Evolutionary conservation across 2,113 vertebrate species (phyloP).

Genomic region (Chlorodrepanis virens): DNA sequence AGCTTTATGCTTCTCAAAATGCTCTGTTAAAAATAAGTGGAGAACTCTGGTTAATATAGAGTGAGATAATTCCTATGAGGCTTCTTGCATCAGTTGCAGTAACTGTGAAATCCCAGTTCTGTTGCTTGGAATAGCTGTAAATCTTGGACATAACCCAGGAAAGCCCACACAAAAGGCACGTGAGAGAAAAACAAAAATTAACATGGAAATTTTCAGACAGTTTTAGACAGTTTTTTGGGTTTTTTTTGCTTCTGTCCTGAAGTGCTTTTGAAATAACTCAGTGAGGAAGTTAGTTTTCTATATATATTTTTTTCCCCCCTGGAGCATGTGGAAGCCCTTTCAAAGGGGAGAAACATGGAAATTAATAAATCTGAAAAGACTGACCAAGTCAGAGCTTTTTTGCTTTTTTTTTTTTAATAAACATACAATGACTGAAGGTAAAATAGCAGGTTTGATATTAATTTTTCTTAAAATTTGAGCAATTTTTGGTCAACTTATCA

Average conservation of each 20-base stretch:
- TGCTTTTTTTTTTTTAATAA: background rate
- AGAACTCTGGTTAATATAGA: background rate
- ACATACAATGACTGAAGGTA: background rate
- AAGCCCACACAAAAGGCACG: conserved; percentile 52
- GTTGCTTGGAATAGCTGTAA: conserved; percentile 49
- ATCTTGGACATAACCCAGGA: conserved; percentile 25
- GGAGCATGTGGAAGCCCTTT: background rate
- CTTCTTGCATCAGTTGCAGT: conserved; percentile 1
- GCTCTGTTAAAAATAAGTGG: conserved; percentile 13
- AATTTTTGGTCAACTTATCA: background rate
- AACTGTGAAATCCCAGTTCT: conserved; percentile 49
- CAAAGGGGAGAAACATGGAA: background rate
- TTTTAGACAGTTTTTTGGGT: background rate
- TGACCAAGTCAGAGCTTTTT: background rate
- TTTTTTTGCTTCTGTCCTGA: background rate
- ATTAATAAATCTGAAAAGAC: background rate
- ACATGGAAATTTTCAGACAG: conserved; percentile 2
- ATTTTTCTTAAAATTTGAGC: background rate
- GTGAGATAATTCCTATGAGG: background rate
- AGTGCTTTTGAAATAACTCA: conserved; percentile 5
- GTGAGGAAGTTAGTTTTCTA: background rate
- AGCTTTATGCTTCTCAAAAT: background rate
- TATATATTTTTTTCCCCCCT: background rate
- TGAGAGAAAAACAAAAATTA: conserved; percentile 55
- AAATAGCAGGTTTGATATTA: background rate